Percentiles rank a stretch among this genome's conserved stretches.
Evolutionary conservation across 2,113 vertebrate species (phyloP).

Genomic region (Pseudorhombus dupliciocellatus): DNA sequence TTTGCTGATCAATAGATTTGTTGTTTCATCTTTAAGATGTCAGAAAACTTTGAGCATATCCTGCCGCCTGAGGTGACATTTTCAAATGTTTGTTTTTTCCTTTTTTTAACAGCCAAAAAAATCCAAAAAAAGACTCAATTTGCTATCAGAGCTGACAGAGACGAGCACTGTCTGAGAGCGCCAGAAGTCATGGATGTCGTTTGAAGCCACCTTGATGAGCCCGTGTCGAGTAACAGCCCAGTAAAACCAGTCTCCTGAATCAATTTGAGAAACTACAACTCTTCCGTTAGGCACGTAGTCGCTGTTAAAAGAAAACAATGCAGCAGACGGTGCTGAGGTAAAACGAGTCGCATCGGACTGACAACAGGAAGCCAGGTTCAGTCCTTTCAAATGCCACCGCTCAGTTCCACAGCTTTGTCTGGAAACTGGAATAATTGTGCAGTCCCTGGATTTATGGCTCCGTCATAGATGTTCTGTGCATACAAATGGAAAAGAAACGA

Average conservation of each 20-base stretch:
- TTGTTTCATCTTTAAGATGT: neutral
- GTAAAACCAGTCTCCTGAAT: no score
- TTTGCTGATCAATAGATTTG: neutral
- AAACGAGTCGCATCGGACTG: neutral
- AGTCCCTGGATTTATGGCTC: neutral
- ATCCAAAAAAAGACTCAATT: neutral
- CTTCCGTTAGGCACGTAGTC: neutral
- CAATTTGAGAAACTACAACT: neutral
- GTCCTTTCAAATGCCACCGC: neutral
- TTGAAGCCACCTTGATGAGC: neutral
- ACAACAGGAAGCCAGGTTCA: neutral
- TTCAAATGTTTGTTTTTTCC: neutral
- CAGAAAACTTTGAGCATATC: neutral
- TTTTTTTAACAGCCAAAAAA: neutral
- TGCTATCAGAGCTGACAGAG: neutral
- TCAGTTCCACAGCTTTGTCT: neutral
- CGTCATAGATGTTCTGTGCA: neutral
- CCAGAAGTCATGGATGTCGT: neutral
- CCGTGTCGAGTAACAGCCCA: neutral
- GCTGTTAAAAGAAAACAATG: neutral
- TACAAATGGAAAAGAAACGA: neutral
- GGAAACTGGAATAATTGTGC: neutral
- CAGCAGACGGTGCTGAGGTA: neutral
- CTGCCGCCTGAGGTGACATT: neutral
- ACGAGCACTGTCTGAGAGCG: no score